A percentile compares a stretch with the other conserved stretches of the same genome.
Evolutionary conservation across 2,888 invertebrate genomes (phyloP).

Genomic region (Platycheirus rosarum): DNA sequence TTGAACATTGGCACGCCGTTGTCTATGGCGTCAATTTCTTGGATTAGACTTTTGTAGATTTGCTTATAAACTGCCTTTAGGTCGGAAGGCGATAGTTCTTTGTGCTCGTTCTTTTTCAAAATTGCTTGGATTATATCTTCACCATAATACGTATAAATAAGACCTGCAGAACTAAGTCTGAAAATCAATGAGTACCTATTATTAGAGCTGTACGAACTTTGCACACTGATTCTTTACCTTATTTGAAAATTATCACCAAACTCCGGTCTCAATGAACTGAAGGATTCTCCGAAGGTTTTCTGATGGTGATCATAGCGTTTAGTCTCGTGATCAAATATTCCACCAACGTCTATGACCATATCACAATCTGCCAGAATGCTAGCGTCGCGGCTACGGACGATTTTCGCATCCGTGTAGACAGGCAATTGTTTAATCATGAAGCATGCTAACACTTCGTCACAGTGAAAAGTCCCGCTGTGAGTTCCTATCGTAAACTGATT

Average conservation of each 20-base stretch:
- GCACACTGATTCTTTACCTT: slow-evolving; percentile 80
- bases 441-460: slow-evolving; percentile 88
- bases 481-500: slow-evolving; percentile 78
- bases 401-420: slow-evolving; percentile 90
- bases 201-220: neutral
- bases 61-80: slow-evolving; percentile 86
- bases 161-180: slow-evolving; percentile 96
- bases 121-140: slow-evolving; percentile 88
- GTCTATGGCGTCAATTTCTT: slow-evolving; percentile 98
- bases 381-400: slow-evolving; percentile 87
- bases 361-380: slow-evolving; percentile 90
- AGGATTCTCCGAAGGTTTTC: slow-evolving; percentile 87
- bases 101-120: slow-evolving; percentile 82
- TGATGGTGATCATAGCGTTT: slow-evolving; percentile 98
- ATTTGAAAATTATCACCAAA: slow-evolving; percentile 85
- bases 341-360: slow-evolving; percentile 97
- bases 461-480: slow-evolving; percentile 80
- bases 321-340: slow-evolving; percentile 89
- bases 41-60: slow-evolving; percentile 93
- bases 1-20: slow-evolving; percentile 95
- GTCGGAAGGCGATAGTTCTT: slow-evolving; percentile 83
- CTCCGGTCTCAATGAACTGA: slow-evolving; percentile 86
- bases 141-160: slow-evolving; percentile 95
- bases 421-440: slow-evolving; percentile 93
- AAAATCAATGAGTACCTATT: slow-evolving; percentile 77